Evolutionary conservation across 1,140 invertebrate species (phyloP), one percentile per base, ranked within the genome.

Genomic region (Drosophila sproati): DNA sequence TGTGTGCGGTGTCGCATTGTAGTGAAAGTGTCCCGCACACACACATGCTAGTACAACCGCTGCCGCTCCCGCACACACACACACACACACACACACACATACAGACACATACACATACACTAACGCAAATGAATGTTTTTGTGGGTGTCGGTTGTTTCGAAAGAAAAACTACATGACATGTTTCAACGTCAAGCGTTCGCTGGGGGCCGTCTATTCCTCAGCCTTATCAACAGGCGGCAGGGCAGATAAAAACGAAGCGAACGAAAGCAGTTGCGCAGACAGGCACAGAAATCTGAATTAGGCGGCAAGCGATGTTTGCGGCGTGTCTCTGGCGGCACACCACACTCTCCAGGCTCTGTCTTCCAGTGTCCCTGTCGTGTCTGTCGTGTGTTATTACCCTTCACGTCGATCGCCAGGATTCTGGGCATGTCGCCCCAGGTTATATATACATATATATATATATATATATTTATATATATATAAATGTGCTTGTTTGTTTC

Each of bases 151-250:
- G 48, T 73, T 77, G 68, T 68, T 77, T 41, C 51, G 41, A 37
- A 80, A 78, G 78, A 80, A 78, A 78, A 80, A 80, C 78, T 75
- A 80, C 71, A 78, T 71, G 71, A 74, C 71, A 80, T 80, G 75
- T 74, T 70, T 78, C 78, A 78, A 70, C 78, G 60, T 78, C 76
- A 71, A 67, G 54, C 70, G 59, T 28, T 50, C 55, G 64, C 29
- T 48, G 45, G 55, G 12, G 55, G 34, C 28, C 20, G 12, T 37
- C 35, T 35, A 39, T 51, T 32, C n/a, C 34, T 45, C 28, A 43
- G 47, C 59, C 70, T 74, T 78, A 80, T 80, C 78, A 78, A 80
- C 76, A 80, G 75, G 72, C 75, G 72, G 62, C 76, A 74, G 41
- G 10, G 71, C 56, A 56, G 66, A 78, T 75, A 71, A 68, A 80